Base-by-base conservation (phyloP, 2,797 vertebrate species). In the Onychomys arenicola region DNA sequence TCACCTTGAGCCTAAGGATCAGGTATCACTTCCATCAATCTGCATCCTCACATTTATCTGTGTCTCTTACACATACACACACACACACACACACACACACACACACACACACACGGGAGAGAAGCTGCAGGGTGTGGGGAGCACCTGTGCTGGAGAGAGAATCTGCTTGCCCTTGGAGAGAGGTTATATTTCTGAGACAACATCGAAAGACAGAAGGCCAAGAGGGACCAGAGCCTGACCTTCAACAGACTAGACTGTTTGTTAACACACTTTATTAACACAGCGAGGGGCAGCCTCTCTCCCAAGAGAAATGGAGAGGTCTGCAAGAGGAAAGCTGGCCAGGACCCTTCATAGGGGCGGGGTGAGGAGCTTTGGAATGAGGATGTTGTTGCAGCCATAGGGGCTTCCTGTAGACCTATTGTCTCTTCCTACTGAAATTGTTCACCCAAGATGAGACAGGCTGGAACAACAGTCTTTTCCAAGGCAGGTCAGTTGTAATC, bases 321-420 rank as follows among this genome's bases (percentile, higher is more conserved):
- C 40, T 46, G 43, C 61, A 32, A 34, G 59, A 21, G 57, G 40
- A 17, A 84, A 65, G 40, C 59, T 34, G 10, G 40, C 59, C 82
- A 46, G 61, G 61, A 34, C 0, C 40, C 82, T 34, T 21, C 4
- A 23, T 10, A 21, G 59, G 27, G 10, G 2, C 0, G 0, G 0
- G 61, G 40, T 23, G 29, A 46, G 59, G 59, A 29, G 61, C 6
- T 65, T 7, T 21, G 59, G 59, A 46, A 23, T 25, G 29, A 65
- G 82, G 29, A 65, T 4, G 43, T 34, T 65, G 40, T 65, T 46
- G 61, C 29, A 34, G 82, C 61, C 3, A 0, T 34, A 46, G 40
- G 61, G 1, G 10, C 63, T n/a, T 52, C 83, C 37, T n/a, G 63
- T 2, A 6, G 43, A 16, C 69, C 65, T 86, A 23, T 19, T 23